A percentile compares a stretch with the other conserved stretches of the same genome.
Evolutionary conservation across 2,888 invertebrate species (phyloP).

Genomic region (Epirrita christyi): DNA sequence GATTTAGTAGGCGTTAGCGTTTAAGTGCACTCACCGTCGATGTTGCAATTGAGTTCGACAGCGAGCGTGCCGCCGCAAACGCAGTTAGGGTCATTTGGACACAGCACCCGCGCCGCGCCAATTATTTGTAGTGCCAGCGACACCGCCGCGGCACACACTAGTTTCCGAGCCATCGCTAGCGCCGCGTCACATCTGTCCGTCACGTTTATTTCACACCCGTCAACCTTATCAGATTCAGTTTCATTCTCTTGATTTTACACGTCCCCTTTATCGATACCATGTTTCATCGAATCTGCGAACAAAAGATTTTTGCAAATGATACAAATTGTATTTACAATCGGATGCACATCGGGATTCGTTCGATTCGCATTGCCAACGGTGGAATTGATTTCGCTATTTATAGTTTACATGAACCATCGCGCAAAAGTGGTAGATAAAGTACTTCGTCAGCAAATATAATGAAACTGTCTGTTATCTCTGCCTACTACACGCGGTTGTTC

Average conservation of each 20-base stretch:
- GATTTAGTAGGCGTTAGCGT: slow-evolving; percentile 43
- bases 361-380: slow-evolving; percentile 44
- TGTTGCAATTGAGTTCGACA: slow-evolving; percentile 78
- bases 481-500: slow-evolving; percentile 48
- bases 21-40: slow-evolving; percentile 76
- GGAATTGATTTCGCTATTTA: slow-evolving; percentile 64
- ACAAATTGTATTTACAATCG: slow-evolving; percentile 40
- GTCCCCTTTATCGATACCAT: slow-evolving; percentile 36
- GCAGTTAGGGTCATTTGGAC: slow-evolving; percentile 79
- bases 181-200: slow-evolving; percentile 41
- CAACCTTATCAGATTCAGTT: slow-evolving; percentile 35
- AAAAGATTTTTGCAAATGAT: slow-evolving; percentile 41
- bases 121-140: slow-evolving; percentile 70
- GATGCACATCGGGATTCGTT: slow-evolving; percentile 46
- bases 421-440: slow-evolving; percentile 69
- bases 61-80: slow-evolving; percentile 77
- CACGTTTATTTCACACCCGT: slow-evolving; percentile 46
- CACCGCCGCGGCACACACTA: slow-evolving; percentile 61
- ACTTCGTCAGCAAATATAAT: slow-evolving; percentile 61
- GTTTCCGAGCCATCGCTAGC: slow-evolving; percentile 63
- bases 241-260: slow-evolving; percentile 40
- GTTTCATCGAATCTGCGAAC: slow-evolving; percentile 53
- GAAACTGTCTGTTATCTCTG: slow-evolving; percentile 60
- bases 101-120: slow-evolving; percentile 67
- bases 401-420: slow-evolving; percentile 59